These are phyloP conservation scores for Echinops telfairi DNA, from an alignment of 2,113 vertebrate genomes.

Conservation along the genomic window DNA sequence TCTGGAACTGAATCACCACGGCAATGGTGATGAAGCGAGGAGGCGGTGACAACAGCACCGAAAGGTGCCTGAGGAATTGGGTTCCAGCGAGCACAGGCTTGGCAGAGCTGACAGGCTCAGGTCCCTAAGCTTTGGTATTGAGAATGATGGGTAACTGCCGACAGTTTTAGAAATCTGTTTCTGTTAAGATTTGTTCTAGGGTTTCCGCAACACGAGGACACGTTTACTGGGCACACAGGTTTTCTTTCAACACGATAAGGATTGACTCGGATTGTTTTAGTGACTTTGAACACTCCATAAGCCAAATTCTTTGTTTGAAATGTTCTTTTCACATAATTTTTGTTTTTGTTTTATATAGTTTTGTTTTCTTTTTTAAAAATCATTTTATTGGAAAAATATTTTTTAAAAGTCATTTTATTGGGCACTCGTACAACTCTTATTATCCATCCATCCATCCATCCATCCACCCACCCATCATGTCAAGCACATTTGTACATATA, in stretches of 20 bases:
- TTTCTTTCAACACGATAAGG: conserved; percentile 84
- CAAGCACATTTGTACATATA: no score
- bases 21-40: conserved; percentile 70
- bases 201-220: conserved; percentile 85
- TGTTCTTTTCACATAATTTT: conserved; percentile 85
- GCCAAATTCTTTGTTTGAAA: conserved; percentile 78
- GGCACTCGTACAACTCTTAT: no score
- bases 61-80: conserved; percentile 57
- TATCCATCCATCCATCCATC: no score
- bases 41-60: conserved; percentile 73
- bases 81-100: conserved; percentile 80
- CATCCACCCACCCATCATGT: no score
- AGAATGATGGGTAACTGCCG: conserved; percentile 84
- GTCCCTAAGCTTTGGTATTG: conserved; percentile 84
- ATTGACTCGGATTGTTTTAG: conserved; percentile 87
- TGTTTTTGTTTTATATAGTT: no score
- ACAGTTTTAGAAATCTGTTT: conserved; percentile 85
- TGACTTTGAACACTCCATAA: conserved; percentile 83
- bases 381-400: no score
- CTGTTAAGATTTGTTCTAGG: conserved; percentile 78
- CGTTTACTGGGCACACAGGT: conserved; percentile 88
- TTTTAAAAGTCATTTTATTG: no score
- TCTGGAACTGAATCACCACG: conserved; percentile 78
- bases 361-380: no score
- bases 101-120: conserved; percentile 81